These are phyloP conservation scores for Sceliomorpha sp. DNA, from an alignment of 2,888 invertebrate species.

Conservation along the genomic window DNA sequence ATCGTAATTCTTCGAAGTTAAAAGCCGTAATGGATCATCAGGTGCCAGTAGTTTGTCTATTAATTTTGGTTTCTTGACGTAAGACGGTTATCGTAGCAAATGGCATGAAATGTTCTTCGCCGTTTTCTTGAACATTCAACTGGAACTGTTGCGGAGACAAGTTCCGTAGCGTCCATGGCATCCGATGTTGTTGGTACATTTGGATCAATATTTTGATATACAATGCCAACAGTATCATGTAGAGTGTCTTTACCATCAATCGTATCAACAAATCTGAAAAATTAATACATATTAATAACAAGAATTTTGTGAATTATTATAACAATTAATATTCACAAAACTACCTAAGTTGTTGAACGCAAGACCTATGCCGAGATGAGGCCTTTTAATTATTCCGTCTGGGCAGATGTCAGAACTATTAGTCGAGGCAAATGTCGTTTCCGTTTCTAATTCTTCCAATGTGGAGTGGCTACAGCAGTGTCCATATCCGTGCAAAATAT, in stretches of 20 bases:
- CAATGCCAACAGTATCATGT: too few relatives aligned
- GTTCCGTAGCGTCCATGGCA: too few relatives aligned
- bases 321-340: constrained; percentile 5
- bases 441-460: constrained; percentile 64
- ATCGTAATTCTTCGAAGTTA: constrained; percentile 6
- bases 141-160: constrained; percentile 13
- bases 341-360: constrained; percentile 39
- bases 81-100: constrained; percentile 11
- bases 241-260: constrained; percentile 26
- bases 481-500: constrained; percentile 61
- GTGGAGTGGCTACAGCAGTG: constrained; percentile 63
- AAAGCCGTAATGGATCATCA: constrained; percentile 11
- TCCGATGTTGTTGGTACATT: too few relatives aligned
- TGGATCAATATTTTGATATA: constrained; percentile 3
- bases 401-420: constrained; percentile 20
- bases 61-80: constrained; percentile 31
- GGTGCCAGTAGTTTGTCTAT: constrained; percentile 21
- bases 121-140: constrained; percentile 24
- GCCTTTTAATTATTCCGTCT: constrained; percentile 13
- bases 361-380: constrained; percentile 26
- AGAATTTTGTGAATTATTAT: too few relatives aligned
- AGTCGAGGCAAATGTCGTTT: constrained; percentile 56
- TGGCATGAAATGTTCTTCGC: constrained; percentile 42
- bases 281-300: not conserved
- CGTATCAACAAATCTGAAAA: constrained; percentile 26